Percentiles rank a stretch among this genome's conserved stretches.
Evolutionary conservation across 2,797 vertebrate species (phyloP).

Genomic region (Podarcis siculus): DNA sequence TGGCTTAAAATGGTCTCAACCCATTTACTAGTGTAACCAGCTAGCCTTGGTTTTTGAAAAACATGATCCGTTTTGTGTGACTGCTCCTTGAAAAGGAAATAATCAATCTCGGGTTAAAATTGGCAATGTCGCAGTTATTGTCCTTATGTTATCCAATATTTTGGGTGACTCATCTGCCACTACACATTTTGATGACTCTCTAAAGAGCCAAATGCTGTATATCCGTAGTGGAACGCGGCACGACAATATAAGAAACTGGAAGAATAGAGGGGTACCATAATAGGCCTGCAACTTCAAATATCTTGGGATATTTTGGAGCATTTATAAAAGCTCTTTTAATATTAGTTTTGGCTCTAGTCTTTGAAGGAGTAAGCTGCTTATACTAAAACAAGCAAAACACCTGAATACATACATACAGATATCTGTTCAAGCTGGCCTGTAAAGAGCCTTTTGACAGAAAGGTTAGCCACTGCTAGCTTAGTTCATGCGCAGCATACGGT

Average conservation of each 20-base stretch:
- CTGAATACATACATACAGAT: neutral
- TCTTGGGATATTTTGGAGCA: neutral
- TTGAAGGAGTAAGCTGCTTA: neutral
- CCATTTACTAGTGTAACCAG: too few relatives aligned
- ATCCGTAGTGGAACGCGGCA: neutral
- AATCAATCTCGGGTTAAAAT: neutral
- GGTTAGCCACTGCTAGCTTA: neutral
- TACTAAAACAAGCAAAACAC: neutral
- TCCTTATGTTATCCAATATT: neutral
- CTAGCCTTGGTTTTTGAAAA: neutral
- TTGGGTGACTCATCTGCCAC: too few relatives aligned
- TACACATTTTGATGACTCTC: too few relatives aligned
- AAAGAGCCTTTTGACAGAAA: neutral
- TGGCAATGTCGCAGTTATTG: neutral
- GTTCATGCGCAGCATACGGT: too few relatives aligned
- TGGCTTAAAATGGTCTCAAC: too few relatives aligned
- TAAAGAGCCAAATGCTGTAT: neutral
- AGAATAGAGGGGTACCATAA: neutral
- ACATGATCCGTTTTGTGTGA: neutral
- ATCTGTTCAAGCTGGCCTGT: neutral
- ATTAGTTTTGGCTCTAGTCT: neutral
- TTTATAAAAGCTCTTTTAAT: neutral
- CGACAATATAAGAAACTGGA: neutral
- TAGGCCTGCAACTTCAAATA: neutral
- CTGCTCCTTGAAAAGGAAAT: neutral